These are phyloP conservation scores for Resseliella maxima DNA, from an alignment of 2,888 invertebrate species.

Conservation along the genomic window DNA sequence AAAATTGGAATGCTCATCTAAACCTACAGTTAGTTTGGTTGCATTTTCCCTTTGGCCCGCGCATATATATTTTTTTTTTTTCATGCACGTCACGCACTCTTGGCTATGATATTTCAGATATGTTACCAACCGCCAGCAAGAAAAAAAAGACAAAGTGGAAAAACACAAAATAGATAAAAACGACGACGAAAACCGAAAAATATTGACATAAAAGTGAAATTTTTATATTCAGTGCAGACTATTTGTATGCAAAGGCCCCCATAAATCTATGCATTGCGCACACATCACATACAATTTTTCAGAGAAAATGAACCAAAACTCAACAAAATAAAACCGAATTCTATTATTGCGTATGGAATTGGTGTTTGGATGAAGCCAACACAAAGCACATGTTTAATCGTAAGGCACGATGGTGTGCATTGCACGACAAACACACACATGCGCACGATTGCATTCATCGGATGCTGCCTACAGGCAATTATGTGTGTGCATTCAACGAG, in stretches of 20 bases:
- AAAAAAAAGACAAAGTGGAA: background rate
- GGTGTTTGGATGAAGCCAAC: slow-evolving; percentile 3
- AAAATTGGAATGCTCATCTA: background rate
- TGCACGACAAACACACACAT: background rate
- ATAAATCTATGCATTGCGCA: too few relatives aligned
- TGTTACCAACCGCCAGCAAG: too few relatives aligned
- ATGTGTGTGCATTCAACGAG: slow-evolving; percentile 10
- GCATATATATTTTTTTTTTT: too few relatives aligned
- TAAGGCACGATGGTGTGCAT: background rate
- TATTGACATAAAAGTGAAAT: too few relatives aligned
- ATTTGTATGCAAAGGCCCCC: too few relatives aligned
- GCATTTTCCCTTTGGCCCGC: background rate
- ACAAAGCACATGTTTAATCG: background rate
- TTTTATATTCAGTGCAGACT: too few relatives aligned
- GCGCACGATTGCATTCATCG: background rate
- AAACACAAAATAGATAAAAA: background rate
- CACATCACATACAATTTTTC: too few relatives aligned
- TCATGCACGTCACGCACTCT: slow-evolving; percentile 43
- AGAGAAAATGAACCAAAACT: background rate
- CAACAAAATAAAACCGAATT: background rate
- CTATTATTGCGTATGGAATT: background rate
- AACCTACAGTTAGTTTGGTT: background rate
- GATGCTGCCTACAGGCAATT: background rate
- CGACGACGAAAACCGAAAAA: too few relatives aligned
- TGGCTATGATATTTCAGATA: too few relatives aligned